Evolutionary conservation across 2,113 vertebrate species (phyloP).

Genomic region (Eira barbara): DNA sequence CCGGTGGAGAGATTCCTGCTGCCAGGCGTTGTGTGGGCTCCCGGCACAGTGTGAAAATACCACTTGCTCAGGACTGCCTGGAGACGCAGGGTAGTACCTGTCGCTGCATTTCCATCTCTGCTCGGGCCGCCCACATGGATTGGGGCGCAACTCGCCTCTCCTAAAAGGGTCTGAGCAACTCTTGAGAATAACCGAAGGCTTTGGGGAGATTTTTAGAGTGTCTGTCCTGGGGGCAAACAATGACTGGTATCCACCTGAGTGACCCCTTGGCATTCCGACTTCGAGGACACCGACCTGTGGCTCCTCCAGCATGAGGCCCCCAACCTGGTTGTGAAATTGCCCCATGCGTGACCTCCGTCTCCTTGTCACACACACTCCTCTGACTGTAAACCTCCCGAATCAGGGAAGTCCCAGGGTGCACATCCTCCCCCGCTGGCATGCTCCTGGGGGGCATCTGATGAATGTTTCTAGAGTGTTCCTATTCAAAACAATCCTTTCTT

Average conservation of each 20-base stretch:
- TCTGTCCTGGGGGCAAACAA: background rate
- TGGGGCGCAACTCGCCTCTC: background rate
- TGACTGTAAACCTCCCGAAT: background rate
- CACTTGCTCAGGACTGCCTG: conserved; percentile 73
- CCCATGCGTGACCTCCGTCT: background rate
- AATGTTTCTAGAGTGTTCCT: conserved; percentile 25
- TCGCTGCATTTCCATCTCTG: background rate
- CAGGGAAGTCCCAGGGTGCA: background rate
- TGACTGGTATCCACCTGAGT: background rate
- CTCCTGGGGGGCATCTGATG: conserved; percentile 6
- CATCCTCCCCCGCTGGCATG: background rate
- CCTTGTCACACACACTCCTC: background rate
- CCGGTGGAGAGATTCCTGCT: conserved; percentile 67
- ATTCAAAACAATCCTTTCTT: conserved; percentile 54
- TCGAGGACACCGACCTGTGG: background rate
- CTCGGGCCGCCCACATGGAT: background rate
- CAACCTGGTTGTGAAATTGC: background rate
- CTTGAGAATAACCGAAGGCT: background rate
- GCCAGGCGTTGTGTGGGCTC: conserved; percentile 79
- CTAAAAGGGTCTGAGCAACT: background rate
- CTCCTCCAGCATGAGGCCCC: background rate
- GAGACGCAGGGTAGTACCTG: conserved; percentile 45
- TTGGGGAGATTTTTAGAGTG: background rate
- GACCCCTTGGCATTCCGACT: background rate
- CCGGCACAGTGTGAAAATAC: conserved; percentile 67